Conservation (phyloP, 2,113 vertebrate genomes). For the Orientallactaga bullata region DNA sequence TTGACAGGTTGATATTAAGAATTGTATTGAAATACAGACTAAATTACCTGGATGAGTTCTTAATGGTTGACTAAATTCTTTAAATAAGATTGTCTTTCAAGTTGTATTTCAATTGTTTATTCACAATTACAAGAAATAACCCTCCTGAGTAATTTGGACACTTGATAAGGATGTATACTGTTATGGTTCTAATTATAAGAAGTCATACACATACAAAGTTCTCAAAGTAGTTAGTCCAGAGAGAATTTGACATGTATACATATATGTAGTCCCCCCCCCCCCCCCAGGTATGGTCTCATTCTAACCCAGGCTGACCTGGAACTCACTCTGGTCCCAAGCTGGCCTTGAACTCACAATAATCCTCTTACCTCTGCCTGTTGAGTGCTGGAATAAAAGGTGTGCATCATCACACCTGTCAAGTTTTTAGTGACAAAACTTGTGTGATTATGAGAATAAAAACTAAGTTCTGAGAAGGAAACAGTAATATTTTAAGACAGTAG, state of each 20-base stretch:
- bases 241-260: not conserved
- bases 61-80: slow-evolving; percentile 46
- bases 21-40: not conserved
- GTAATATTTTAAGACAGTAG: not conserved
- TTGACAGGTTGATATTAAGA: not conserved
- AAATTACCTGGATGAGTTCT: slow-evolving; percentile 36
- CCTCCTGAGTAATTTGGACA: slow-evolving; percentile 42
- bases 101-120: slow-evolving; percentile 9
- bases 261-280: not conserved
- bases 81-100: slow-evolving; percentile 23
- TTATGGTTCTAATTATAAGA: slow-evolving; percentile 14
- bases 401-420: not conserved
- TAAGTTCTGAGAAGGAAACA: slow-evolving; percentile 34
- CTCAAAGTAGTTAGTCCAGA: slow-evolving; percentile 1
- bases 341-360: too few species aligned
- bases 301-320: too few species aligned
- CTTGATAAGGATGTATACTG: not conserved
- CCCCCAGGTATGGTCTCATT: too few species aligned
- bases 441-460: not conserved
- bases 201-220: slow-evolving; percentile 4
- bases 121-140: slow-evolving; percentile 42
- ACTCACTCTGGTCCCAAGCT: too few species aligned
- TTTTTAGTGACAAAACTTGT: slow-evolving; percentile 37
- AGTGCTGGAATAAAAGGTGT: too few species aligned
- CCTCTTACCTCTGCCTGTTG: too few species aligned